Percentiles rank a stretch among this genome's conserved stretches.
Evolutionary conservation across 2,888 invertebrate species (phyloP).

Genomic region (Zonitis immaculata): DNA sequence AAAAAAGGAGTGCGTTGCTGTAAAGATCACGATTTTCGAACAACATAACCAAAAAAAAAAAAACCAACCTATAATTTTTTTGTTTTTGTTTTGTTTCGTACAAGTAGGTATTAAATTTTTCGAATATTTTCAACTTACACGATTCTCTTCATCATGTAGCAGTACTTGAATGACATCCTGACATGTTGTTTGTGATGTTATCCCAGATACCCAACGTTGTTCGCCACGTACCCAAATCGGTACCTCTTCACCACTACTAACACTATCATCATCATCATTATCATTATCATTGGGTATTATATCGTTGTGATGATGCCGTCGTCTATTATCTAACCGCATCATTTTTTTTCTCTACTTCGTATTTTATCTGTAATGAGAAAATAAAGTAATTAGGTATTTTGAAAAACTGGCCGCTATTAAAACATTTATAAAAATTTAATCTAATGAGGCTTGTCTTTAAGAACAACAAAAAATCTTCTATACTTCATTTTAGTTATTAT

Average conservation of each 20-base stretch:
- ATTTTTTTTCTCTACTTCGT: conserved; percentile 22
- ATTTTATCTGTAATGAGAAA: too few relatives aligned
- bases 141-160: conserved; percentile 53
- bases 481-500: neutral
- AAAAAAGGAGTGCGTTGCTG: too few relatives aligned
- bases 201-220: conserved; percentile 76
- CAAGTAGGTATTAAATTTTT: neutral
- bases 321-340: conserved; percentile 40
- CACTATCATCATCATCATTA: conserved; percentile 46
- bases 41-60: neutral
- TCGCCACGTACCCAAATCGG: conserved; percentile 73
- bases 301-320: conserved; percentile 15
- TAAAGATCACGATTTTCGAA: conserved; percentile 4
- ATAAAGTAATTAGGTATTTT: neutral
- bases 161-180: conserved; percentile 72
- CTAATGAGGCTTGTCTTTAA: neutral
- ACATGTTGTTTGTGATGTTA: conserved; percentile 71
- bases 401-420: neutral
- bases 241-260: conserved; percentile 62
- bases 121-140: conserved; percentile 35
- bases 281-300: conserved; percentile 22
- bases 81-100: neutral
- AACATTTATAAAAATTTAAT: neutral
- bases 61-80: neutral
- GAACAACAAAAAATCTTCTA: neutral